These are phyloP conservation scores for Hyperoplus lanceolatus DNA, from an alignment of 2,797 vertebrate species.

Conservation along the genomic window DNA sequence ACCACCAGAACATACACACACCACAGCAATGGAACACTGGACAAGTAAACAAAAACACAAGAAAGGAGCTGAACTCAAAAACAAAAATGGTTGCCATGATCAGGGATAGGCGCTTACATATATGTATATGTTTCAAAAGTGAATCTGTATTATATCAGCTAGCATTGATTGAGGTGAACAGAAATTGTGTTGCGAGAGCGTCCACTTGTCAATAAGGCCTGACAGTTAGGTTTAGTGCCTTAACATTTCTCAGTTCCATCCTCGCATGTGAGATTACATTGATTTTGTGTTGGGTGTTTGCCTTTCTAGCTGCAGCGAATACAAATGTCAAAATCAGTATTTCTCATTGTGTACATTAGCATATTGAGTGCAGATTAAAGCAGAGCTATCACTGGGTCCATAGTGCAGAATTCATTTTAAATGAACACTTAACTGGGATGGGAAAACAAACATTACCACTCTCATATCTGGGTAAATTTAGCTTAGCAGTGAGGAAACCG, in stretches of 20 bases:
- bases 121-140: slow-evolving; percentile 6
- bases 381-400: background rate
- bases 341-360: background rate
- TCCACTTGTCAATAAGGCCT: slow-evolving; percentile 17
- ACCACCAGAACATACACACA: background rate
- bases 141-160: slow-evolving; percentile 4
- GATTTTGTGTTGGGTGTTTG: slow-evolving; percentile 23
- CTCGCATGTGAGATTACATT: slow-evolving; percentile 24
- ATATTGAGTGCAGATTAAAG: background rate
- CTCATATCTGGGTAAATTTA: background rate
- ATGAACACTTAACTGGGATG: background rate
- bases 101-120: background rate
- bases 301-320: slow-evolving; percentile 8
- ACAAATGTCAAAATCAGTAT: background rate
- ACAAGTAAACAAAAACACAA: slow-evolving; percentile 3
- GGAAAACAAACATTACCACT: background rate
- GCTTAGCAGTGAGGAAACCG: background rate
- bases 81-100: background rate
- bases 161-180: slow-evolving; percentile 33
- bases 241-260: slow-evolving; percentile 25
- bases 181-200: slow-evolving; percentile 18
- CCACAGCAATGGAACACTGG: background rate
- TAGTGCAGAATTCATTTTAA: background rate
- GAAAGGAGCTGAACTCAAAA: background rate
- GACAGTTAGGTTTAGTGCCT: slow-evolving; percentile 24